These are phyloP conservation scores for Spheniscus mendiculus DNA, from an alignment of 2,113 vertebrate genomes.

Conservation along the genomic window DNA sequence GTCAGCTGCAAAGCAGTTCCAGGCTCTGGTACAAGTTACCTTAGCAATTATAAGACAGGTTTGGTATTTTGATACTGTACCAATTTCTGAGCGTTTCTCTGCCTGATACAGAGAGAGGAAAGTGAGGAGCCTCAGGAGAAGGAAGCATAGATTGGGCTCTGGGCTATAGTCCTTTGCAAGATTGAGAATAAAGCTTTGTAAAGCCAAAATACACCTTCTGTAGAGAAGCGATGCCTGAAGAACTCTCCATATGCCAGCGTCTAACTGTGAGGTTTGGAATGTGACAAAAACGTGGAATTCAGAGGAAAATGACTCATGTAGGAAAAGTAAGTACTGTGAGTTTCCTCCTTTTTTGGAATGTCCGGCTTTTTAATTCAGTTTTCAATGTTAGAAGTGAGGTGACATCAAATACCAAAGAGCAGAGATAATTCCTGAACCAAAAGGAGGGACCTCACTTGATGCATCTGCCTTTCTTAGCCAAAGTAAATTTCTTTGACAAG, in stretches of 20 bases:
- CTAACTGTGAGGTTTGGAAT: not conserved
- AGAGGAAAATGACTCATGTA: not conserved
- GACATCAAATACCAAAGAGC: not conserved
- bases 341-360: not conserved
- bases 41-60: not conserved
- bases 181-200: not conserved
- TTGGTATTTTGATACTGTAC: not conserved
- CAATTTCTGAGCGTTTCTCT: not conserved
- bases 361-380: not conserved
- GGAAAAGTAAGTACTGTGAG: not conserved
- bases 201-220: not conserved
- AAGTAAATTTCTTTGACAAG: not conserved
- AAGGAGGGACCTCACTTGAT: not conserved
- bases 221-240: not conserved
- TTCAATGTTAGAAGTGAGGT: not conserved
- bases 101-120: not conserved
- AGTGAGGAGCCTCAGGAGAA: not conserved
- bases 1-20: not conserved
- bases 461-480: not conserved
- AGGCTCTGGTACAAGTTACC: not conserved
- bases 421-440: not conserved
- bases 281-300: not conserved
- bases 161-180: not conserved
- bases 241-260: not conserved
- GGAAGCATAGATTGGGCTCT: not conserved